These are phyloP conservation scores for Stenoptilia bipunctidactyla DNA, from an alignment of 2,888 invertebrate genomes.

Conservation along the genomic window DNA sequence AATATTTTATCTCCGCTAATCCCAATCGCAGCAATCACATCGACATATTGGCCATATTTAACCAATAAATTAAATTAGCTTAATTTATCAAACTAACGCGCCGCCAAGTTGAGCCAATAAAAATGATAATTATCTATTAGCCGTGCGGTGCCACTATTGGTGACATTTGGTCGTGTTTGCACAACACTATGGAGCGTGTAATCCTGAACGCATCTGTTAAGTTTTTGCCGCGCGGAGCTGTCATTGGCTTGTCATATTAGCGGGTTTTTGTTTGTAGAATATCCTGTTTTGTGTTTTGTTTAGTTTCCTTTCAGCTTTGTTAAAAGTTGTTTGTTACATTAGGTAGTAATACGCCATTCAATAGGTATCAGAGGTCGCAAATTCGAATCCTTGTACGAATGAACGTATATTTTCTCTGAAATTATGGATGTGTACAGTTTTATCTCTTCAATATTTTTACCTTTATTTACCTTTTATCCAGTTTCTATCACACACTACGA, in stretches of 20 bases:
- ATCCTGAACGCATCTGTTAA: constrained; percentile 41
- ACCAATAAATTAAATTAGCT: not conserved
- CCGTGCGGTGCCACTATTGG: constrained; percentile 26
- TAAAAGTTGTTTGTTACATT: too few species aligned
- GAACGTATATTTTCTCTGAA: too few species aligned
- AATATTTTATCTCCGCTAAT: not conserved
- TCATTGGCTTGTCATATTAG: constrained; percentile 17
- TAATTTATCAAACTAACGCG: constrained; percentile 27
- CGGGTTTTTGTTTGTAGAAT: constrained; percentile 13
- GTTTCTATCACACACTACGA: too few species aligned
- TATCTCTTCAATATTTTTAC: too few species aligned
- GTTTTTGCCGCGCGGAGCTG: constrained; percentile 21
- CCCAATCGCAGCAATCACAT: constrained; percentile 6
- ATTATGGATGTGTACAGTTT: too few species aligned
- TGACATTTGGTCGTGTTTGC: constrained; percentile 63
- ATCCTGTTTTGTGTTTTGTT: constrained; percentile 9
- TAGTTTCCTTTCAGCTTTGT: too few species aligned
- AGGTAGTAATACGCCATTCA: too few species aligned
- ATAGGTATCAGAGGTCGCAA: too few species aligned
- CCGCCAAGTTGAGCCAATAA: constrained; percentile 45
- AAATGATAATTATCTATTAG: constrained; percentile 66
- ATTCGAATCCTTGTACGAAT: too few species aligned
- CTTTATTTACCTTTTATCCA: too few species aligned
- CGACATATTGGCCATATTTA: constrained; percentile 1
- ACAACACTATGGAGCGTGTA: constrained; percentile 42